Conservation (phyloP, 2,888 invertebrate genomes). For the Lymantria dispar region DNA sequence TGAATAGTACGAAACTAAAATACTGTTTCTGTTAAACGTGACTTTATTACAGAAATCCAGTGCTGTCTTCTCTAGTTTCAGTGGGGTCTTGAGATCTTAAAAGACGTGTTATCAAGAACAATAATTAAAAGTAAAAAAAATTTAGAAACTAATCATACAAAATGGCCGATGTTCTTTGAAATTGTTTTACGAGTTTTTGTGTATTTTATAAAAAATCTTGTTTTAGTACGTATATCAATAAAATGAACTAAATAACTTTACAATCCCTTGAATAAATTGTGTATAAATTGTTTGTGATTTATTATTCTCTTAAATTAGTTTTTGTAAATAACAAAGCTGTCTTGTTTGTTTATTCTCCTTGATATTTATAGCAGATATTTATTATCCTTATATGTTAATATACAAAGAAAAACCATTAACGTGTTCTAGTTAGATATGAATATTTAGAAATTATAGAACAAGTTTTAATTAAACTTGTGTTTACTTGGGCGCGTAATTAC, state of each 20-base stretch:
- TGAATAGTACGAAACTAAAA: too few relatives aligned
- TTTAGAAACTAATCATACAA: constrained; percentile 55
- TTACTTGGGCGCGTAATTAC: constrained; percentile 63
- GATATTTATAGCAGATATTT: constrained; percentile 1
- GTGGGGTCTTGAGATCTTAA: too few relatives aligned
- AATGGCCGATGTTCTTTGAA: constrained; percentile 63
- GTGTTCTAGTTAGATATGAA: too few relatives aligned
- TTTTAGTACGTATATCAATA: constrained; percentile 42
- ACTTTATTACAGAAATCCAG: too few relatives aligned
- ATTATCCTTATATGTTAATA: too few relatives aligned
- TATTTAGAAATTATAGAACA: too few relatives aligned
- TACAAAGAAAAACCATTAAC: too few relatives aligned
- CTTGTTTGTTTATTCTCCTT: constrained; percentile 46
- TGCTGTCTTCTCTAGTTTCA: too few relatives aligned
- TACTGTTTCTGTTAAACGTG: too few relatives aligned
- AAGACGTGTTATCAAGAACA: too few relatives aligned
- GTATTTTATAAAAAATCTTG: constrained; percentile 40
- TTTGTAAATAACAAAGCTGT: constrained; percentile 23
- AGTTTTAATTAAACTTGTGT: too few relatives aligned
- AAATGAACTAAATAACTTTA: constrained; percentile 6
- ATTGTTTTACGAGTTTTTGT: constrained; percentile 50
- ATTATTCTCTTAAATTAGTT: constrained; percentile 3
- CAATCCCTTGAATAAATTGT: constrained; percentile 7
- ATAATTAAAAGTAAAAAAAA: too few relatives aligned
- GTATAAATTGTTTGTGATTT: constrained; percentile 13